phyloP scores from a whole-genome alignment of 2,113 vertebrate species.

The Lepidothrix coronata region DNA sequence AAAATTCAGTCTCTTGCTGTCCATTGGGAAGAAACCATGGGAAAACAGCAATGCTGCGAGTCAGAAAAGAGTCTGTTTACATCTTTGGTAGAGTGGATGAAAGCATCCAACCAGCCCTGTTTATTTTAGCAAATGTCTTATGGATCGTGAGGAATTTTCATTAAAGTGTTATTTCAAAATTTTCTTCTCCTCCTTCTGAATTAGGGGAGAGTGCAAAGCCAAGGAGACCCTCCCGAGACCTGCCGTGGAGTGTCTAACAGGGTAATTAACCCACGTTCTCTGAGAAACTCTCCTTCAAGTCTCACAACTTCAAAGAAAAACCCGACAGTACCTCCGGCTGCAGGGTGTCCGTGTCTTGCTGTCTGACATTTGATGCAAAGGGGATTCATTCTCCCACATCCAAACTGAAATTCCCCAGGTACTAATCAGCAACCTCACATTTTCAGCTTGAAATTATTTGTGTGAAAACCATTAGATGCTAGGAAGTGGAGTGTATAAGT shows the following conservation, averaged over 20 bases:
- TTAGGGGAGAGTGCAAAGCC: background rate
- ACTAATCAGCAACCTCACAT: slow-evolving; percentile 22
- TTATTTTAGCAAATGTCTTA: background rate
- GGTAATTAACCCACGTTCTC: slow-evolving; percentile 25
- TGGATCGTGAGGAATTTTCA: background rate
- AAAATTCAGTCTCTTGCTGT: background rate
- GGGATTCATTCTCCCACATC: slow-evolving; percentile 52
- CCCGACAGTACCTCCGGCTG: slow-evolving; percentile 10
- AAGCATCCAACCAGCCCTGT: background rate
- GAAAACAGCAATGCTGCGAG: background rate
- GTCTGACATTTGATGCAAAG: slow-evolving; percentile 47
- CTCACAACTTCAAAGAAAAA: slow-evolving; percentile 53
- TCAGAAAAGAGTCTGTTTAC: slow-evolving; percentile 23
- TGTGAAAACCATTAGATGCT: background rate
- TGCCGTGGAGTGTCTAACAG: background rate
- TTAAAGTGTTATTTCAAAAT: background rate
- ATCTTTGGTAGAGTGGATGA: background rate
- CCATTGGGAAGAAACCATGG: background rate
- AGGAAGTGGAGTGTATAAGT: background rate
- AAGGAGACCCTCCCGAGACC: background rate
- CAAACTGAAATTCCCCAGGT: slow-evolving; percentile 42
- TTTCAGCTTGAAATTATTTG: slow-evolving; percentile 25
- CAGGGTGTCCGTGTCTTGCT: slow-evolving; percentile 13
- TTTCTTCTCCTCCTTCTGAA: background rate
- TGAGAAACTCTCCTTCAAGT: slow-evolving; percentile 27